A percentile compares a stretch with the other conserved stretches of the same genome.
Evolutionary conservation across 2,113 vertebrate species (phyloP).

Genomic region (Urocolius indicus): DNA sequence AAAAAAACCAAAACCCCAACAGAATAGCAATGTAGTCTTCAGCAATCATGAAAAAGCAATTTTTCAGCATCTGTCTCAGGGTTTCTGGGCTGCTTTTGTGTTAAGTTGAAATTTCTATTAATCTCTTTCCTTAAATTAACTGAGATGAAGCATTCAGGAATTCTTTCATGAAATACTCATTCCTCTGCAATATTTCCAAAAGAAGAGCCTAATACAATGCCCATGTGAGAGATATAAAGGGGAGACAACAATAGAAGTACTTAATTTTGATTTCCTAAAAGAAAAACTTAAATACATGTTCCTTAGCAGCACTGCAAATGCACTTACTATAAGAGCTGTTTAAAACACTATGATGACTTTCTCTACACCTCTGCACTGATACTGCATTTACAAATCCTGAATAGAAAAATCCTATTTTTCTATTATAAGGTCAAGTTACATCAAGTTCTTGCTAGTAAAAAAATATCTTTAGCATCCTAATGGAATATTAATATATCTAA

Average conservation of each 20-base stretch:
- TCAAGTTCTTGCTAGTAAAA: conserved; percentile 66
- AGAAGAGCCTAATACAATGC: background rate
- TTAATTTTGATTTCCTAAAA: conserved; percentile 54
- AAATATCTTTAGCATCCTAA: conserved; percentile 43
- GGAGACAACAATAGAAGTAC: background rate
- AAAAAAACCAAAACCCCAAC: too few relatives aligned
- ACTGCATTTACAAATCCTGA: conserved; percentile 36
- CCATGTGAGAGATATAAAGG: background rate
- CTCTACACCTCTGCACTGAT: background rate
- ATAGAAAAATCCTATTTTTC: conserved; percentile 67
- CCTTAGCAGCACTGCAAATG: background rate
- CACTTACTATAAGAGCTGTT: conserved; percentile 49
- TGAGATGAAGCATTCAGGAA: background rate
- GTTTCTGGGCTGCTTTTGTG: background rate
- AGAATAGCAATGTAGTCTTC: background rate
- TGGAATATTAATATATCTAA: conserved; percentile 70
- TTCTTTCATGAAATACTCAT: background rate
- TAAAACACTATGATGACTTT: background rate
- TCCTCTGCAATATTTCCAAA: background rate
- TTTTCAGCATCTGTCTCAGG: background rate
- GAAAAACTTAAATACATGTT: conserved; percentile 25
- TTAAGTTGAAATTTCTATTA: conserved; percentile 22
- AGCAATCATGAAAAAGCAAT: background rate
- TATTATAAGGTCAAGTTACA: conserved; percentile 73
- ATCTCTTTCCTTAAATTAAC: conserved; percentile 23